phyloP scores from a whole-genome alignment of 37 sponge, comb jelly and placozoan species.

The Tethya wilhelma region DNA sequence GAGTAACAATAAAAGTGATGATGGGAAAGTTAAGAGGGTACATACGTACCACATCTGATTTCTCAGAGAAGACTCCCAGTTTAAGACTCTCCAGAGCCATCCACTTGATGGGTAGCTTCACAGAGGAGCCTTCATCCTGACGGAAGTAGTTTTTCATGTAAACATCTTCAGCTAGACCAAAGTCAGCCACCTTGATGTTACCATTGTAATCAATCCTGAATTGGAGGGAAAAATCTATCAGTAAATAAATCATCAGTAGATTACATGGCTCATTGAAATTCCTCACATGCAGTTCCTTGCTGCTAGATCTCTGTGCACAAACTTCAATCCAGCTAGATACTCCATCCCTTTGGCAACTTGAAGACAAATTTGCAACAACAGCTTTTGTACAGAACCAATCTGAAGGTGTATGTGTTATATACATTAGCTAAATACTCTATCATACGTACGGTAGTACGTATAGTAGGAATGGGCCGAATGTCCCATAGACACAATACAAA shows the following conservation, averaged over 20 bases:
- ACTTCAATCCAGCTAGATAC: conserved; percentile 7
- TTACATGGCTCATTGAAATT: background rate
- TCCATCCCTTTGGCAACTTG: conserved; percentile 51
- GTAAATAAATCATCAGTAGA: background rate
- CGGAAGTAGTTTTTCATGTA: conserved; percentile 29
- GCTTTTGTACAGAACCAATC: background rate
- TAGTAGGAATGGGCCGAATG: too few species aligned
- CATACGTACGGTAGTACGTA: too few species aligned
- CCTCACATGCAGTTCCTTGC: conserved; percentile 57
- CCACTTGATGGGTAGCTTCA: conserved; percentile 33
- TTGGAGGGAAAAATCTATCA: background rate
- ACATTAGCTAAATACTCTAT: too few species aligned
- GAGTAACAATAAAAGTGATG: background rate
- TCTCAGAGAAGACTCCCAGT: conserved; percentile 19
- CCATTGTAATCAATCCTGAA: conserved; percentile 13
- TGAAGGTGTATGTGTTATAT: too few species aligned
- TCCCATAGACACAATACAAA: too few species aligned
- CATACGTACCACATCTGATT: conserved; percentile 28
- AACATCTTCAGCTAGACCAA: conserved; percentile 15
- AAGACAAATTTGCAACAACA: conserved; percentile 17
- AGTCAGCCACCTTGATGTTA: conserved; percentile 24
- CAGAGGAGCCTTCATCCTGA: background rate
- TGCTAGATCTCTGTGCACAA: conserved; percentile 52
- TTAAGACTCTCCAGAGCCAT: conserved; percentile 33
- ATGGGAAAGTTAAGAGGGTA: background rate